Evolutionary conservation across 2,888 invertebrate genomes (phyloP), one percentile per base, ranked within the genome.

Genomic region (Diadegma fenestrale): DNA sequence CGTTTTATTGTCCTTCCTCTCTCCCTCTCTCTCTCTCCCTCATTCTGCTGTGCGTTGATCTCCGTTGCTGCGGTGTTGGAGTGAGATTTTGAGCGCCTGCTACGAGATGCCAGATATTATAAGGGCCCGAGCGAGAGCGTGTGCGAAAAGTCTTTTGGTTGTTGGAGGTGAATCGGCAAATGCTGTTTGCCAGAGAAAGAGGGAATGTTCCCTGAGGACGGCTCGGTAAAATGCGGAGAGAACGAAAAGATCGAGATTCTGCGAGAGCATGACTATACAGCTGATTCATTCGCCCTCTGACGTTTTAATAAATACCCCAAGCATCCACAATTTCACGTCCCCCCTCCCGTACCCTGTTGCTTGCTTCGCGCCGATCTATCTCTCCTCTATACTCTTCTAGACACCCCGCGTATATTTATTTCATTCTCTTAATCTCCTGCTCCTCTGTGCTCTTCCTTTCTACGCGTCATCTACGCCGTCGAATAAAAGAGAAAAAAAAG

Each of bases 251-350:
- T 66, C 64, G 51, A 72, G 72, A 72, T 64, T n/a, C 63, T n/a
- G n/a, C 14, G 37, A 22, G 33, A 79, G 26, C 58, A 45, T 72
- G 37, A 72, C 72, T 80, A 73, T 63, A 51, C 76, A 80, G 85
- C 85, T 82, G 86, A 88, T 88, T 88, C 84, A 87, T 87, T 85
- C 81, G 82, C 82, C 77, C 83, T 84, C 82, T 81, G 87, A 88
- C 86, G 84, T 86, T 87, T 88, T 86, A 83, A 87, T 87, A 87
- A 88, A 85, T 87, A 86, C 80, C 85, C 82, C 68, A 48, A 54
- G 37, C 78, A 37, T 63, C 64, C 66, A 80, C 64, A 80, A 80
- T 80, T 79, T 73, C 66, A 69, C 6, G 43, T 33, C 41, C 51
- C 19, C 37, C n/a, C 48, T 61, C 61, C n/a, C 37, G 37, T 1